Conservation (phyloP, 2,113 vertebrate species). For the Ellobius talpinus region DNA sequence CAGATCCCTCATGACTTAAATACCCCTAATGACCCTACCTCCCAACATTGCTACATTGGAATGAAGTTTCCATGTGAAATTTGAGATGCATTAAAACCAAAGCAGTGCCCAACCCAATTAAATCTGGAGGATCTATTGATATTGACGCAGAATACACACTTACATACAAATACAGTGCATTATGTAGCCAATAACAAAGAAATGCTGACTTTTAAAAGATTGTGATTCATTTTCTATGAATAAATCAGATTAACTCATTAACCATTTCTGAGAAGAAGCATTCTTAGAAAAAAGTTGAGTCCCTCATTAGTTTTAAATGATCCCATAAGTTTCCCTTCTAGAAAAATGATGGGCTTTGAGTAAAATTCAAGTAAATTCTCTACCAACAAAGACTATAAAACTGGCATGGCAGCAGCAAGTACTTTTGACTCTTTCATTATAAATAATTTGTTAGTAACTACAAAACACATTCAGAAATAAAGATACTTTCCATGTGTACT, state of each 20-base stretch:
- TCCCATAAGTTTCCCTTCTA: not conserved
- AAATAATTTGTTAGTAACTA: conserved; percentile 9
- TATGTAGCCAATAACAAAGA: not conserved
- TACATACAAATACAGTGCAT: not conserved
- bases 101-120: not conserved
- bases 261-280: not conserved
- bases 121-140: not conserved
- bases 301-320: not conserved
- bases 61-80: not conserved
- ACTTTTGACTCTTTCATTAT: not conserved
- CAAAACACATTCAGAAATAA: conserved; percentile 27
- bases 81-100: not conserved
- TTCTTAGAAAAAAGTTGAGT: not conserved
- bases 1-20: not conserved
- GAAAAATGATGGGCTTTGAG: not conserved
- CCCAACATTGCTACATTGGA: not conserved
- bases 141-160: not conserved
- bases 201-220: not conserved
- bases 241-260: conserved; percentile 9
- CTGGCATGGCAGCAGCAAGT: not conserved
- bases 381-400: not conserved
- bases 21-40: not conserved
- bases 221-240: conserved; percentile 21
- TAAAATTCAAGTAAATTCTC: not conserved
- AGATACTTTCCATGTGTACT: not conserved